Conservation (phyloP, 2,113 vertebrate genomes). For the Raja brachyura region DNA sequence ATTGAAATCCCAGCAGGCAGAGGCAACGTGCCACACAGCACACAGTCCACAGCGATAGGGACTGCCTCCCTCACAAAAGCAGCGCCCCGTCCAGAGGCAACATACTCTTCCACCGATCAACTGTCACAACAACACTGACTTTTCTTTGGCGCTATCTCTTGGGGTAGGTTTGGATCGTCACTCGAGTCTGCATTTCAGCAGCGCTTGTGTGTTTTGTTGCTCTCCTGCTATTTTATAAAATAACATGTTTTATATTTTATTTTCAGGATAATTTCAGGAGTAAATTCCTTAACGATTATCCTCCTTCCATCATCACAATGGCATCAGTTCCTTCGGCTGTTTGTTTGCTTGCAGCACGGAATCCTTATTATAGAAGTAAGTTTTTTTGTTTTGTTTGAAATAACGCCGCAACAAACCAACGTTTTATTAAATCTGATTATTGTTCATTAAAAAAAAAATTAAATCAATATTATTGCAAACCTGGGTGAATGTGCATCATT, state of each 20-base stretch:
- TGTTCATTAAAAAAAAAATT: neutral
- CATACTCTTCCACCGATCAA: neutral
- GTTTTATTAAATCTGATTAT: neutral
- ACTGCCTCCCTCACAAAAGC: neutral
- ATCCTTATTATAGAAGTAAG: constrained; percentile 18
- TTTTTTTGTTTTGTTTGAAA: neutral
- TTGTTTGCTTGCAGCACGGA: constrained; percentile 22
- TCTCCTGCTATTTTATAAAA: too few relatives aligned
- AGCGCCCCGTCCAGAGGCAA: neutral
- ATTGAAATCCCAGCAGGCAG: neutral
- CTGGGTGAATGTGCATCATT: too few relatives aligned
- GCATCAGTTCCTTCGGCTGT: constrained; percentile 32
- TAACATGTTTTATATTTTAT: neutral
- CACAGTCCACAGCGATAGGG: neutral
- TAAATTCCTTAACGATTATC: neutral
- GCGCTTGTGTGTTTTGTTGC: neutral
- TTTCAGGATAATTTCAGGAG: neutral
- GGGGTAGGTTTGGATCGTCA: neutral
- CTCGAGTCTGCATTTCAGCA: neutral
- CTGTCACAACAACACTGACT: neutral
- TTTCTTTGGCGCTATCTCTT: neutral
- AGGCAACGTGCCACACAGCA: constrained; percentile 8
- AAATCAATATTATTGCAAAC: too few relatives aligned
- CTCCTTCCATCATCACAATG: neutral
- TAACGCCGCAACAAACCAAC: too few relatives aligned